Conservation (phyloP, 2,888 invertebrate genomes). For the Branchipolynoe longqiensis region DNA sequence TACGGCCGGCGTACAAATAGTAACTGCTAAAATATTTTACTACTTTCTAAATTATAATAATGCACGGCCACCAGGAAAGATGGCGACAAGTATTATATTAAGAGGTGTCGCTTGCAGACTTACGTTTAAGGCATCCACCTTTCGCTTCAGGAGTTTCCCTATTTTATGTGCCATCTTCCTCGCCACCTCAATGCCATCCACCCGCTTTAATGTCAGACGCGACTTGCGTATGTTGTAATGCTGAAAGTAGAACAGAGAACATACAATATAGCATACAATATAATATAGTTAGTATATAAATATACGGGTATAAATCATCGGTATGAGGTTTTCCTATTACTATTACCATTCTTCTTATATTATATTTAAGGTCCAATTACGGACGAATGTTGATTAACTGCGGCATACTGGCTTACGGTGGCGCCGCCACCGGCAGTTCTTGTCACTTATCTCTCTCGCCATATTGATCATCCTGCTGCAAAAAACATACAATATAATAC, state of each 20-base stretch:
- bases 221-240: background rate
- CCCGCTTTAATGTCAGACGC: background rate
- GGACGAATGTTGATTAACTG: too few relatives aligned
- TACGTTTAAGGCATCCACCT: constrained; percentile 39
- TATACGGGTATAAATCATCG: background rate
- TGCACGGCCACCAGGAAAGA: background rate
- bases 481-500: background rate
- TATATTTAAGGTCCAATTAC: too few relatives aligned
- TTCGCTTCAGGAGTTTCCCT: constrained; percentile 7
- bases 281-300: background rate
- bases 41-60: background rate
- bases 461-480: too few relatives aligned
- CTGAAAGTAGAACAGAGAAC: constrained; percentile 14
- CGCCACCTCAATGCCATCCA: background rate
- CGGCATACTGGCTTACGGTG: too few relatives aligned
- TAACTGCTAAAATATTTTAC: too few relatives aligned
- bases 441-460: too few relatives aligned
- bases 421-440: too few relatives aligned
- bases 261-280: background rate
- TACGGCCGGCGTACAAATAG: too few relatives aligned
- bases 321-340: too few relatives aligned
- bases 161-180: background rate
- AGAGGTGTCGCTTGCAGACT: background rate
- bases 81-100: background rate
- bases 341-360: too few relatives aligned